Evolutionary conservation across 1,140 invertebrate species (phyloP), one percentile per base, ranked within the genome.

Genomic region (Cryptotermes secundus): DNA sequence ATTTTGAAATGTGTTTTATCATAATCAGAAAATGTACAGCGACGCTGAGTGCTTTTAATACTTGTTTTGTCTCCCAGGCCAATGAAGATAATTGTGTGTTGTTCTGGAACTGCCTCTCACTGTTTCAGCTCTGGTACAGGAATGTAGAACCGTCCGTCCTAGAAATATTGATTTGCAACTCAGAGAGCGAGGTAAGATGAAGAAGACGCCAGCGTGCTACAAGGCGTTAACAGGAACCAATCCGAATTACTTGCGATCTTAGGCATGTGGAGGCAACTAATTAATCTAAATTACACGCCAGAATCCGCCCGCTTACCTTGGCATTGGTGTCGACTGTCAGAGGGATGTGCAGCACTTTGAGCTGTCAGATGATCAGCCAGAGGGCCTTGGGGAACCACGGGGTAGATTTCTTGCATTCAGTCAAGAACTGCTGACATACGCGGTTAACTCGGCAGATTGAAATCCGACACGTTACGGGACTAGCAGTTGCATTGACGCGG

Each of bases 191-290:
- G n/a, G 26, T 26, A 31, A 72, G 59, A 72, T 72, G n/a, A 72
- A 72, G 45, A 22, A 49, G 3, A 49, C 26, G 59, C 59, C n/a
- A n/a, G 59, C 59, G 26, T 14, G 16, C 0, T 7, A n/a, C 59
- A 72, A 31, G 59, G 26, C 31, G 59, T n/a, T 7, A 72, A 72
- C 2, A n/a, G 59, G n/a, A n/a, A 16, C 1, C n/a, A 31, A 72
- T 31, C 59, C 59, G 26, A 72, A 72, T 72, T 72, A 72, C 59
- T 31, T 72, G 59, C 59, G 59, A 72, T 72, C 59, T 72, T 72
- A 72, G 59, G 59, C n/a, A 72, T 72, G 31, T 72, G 59, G 59
- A 72, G n/a, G 31, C n/a, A n/a, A n/a, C 59, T 72, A 72, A 72
- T 72, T 26, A 72, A 72, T 72, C 59, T 31, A 31, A 72, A 72